Evolutionary conservation across 1,140 invertebrate genomes (phyloP), one percentile per base, ranked within the genome.

Genomic region (Eumaeus atala): DNA sequence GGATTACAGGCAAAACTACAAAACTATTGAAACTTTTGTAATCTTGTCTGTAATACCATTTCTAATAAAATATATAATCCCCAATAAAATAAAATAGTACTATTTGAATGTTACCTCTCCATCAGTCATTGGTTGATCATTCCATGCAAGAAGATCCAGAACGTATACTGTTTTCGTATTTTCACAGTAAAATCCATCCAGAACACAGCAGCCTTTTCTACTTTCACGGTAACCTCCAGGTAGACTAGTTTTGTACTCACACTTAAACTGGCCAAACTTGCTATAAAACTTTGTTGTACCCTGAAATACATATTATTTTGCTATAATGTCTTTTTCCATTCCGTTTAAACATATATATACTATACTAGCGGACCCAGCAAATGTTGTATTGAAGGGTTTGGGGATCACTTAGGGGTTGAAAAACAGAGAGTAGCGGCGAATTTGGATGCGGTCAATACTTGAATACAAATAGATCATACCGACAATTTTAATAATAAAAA

Each of bases 81-180:
- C n/a, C n/a, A n/a, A n/a, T n/a, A n/a, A n/a, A n/a, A n/a, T n/a
- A n/a, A n/a, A n/a, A n/a, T n/a, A n/a, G n/a, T n/a, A 28, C 6
- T 6, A 28, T 28, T 28, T 28, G n/a, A n/a, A n/a, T n/a, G 6
- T 6, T 90, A 95, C 94, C 76, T 97, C 95, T 87, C 93, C 95
- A 66, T 96, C 91, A 54, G 91, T 88, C 52, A 96, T 88, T 11
- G 92, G 88, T 61, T 93, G 91, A 61, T 90, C 91, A 61, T 93
- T 95, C 95, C 95, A 98, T 40, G 91, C 91, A 38, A 98, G 86
- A 5, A 96, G 87, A 81, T 98, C 96, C 47, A 97, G 75, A 1
- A 96, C 89, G 80, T 92, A 96, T 74, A 93, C 93, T 0, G 87
- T 91, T 54, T 92, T 90, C 35, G 81, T 72, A 0, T 84, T 61